These are phyloP conservation scores for Girardinichthys multiradiatus DNA, from an alignment of 2,113 vertebrate genomes.

Conservation along the genomic window DNA sequence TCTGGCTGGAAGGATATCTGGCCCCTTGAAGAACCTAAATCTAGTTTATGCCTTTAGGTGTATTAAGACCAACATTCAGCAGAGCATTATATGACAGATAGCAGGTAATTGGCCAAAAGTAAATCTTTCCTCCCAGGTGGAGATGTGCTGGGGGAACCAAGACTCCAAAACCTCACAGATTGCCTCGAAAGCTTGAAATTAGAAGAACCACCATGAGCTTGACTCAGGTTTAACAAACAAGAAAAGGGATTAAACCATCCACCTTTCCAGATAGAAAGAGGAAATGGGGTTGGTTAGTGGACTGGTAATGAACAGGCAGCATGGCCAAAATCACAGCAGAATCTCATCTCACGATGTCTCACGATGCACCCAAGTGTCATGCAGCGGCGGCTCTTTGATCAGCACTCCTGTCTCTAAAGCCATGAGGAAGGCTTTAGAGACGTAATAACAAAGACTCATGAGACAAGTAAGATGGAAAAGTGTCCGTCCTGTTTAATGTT, in stretches of 20 bases:
- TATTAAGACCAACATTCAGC: background rate
- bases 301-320: slow-evolving; percentile 37
- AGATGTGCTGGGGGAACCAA: slow-evolving; percentile 16
- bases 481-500: background rate
- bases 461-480: background rate
- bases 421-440: background rate
- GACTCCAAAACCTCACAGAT: background rate
- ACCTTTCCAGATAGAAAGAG: slow-evolving; percentile 7
- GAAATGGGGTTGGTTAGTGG: slow-evolving; percentile 7
- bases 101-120: slow-evolving; percentile 7
- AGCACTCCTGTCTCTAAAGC: background rate
- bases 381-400: slow-evolving; percentile 13
- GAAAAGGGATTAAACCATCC: slow-evolving; percentile 48
- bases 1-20: background rate
- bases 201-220: background rate
- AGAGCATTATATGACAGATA: background rate
- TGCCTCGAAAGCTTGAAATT: slow-evolving; percentile 20
- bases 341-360: slow-evolving; percentile 18
- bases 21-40: background rate
- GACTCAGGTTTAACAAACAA: slow-evolving; percentile 32
- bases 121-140: slow-evolving; percentile 19
- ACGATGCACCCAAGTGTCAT: slow-evolving; percentile 7
- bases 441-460: slow-evolving; percentile 11
- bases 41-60: background rate
- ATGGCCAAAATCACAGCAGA: background rate